phyloP scores from a whole-genome alignment of 2,113 vertebrate genomes.

The Anolis carolinensis region DNA sequence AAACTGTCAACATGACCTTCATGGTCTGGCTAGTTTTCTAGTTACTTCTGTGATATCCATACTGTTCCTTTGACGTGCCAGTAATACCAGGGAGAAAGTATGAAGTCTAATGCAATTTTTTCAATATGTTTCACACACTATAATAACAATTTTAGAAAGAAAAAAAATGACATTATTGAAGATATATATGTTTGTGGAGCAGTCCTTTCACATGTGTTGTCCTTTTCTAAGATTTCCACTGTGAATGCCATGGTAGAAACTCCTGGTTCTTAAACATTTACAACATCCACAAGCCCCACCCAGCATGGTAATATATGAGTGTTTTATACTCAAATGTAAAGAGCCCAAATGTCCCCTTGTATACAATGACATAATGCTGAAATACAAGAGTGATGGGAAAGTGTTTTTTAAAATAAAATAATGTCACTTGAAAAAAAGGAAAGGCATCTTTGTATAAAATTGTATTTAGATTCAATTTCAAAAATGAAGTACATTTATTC shows the following conservation, averaged over 20 bases:
- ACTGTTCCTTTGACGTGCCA: neutral
- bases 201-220: neutral
- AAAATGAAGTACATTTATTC: neutral
- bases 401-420: neutral
- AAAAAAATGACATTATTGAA: neutral
- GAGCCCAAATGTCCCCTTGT: neutral
- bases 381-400: neutral
- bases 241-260: neutral
- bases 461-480: neutral
- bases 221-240: neutral
- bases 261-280: neutral
- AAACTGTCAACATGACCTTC: conserved; percentile 19
- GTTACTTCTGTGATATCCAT: neutral
- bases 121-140: neutral
- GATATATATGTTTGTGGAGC: neutral
- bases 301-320: neutral
- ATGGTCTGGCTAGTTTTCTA: neutral
- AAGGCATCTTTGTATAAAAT: neutral
- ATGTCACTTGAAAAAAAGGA: neutral
- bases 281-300: neutral
- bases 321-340: too few relatives aligned
- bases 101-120: neutral
- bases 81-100: neutral
- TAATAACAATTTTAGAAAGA: neutral
- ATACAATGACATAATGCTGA: neutral